A percentile compares a stretch with the other conserved stretches of the same genome.
Evolutionary conservation across 2,888 invertebrate species (phyloP).

Genomic region (Andrena chrysosceles): DNA sequence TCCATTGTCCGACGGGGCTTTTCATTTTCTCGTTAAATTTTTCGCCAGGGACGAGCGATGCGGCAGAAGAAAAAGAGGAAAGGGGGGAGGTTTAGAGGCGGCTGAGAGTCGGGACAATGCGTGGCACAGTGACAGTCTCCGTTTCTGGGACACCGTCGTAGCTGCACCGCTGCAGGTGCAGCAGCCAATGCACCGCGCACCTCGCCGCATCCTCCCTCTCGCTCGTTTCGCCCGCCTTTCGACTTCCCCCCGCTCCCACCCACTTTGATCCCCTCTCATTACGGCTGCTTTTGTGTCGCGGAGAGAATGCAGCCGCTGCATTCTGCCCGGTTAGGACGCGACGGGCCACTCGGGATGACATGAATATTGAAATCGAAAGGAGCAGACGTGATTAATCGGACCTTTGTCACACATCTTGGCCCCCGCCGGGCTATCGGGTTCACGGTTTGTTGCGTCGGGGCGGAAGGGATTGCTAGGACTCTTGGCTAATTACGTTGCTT

Average conservation of each 20-base stretch:
- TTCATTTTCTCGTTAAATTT: conserved; percentile 35
- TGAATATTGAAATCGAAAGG: conserved; percentile 64
- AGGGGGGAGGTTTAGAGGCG: conserved; percentile 1
- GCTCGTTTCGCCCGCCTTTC: not conserved
- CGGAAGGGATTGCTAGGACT: no score
- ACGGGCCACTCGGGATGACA: conserved; percentile 42
- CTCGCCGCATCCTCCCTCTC: not conserved
- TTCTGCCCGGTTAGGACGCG: conserved; percentile 35
- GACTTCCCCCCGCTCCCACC: not conserved
- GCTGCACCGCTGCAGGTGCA: conserved; percentile 48
- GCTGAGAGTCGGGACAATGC: conserved; percentile 40
- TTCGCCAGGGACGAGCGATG: not conserved
- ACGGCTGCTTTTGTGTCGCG: conserved; percentile 44
- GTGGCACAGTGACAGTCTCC: conserved; percentile 35
- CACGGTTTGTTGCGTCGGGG: not conserved
- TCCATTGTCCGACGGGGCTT: not conserved
- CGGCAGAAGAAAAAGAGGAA: no score
- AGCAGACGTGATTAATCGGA: conserved; percentile 17
- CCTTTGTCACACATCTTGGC: no score
- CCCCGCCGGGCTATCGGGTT: no score
- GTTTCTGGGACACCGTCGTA: conserved; percentile 44
- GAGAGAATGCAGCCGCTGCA: conserved; percentile 46
- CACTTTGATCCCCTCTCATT: conserved; percentile 60
- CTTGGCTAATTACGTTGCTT: no score
- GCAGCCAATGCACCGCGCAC: no score